Evolutionary conservation across 2,113 vertebrate species (phyloP).

Genomic region (Sclerurus mexicanus): DNA sequence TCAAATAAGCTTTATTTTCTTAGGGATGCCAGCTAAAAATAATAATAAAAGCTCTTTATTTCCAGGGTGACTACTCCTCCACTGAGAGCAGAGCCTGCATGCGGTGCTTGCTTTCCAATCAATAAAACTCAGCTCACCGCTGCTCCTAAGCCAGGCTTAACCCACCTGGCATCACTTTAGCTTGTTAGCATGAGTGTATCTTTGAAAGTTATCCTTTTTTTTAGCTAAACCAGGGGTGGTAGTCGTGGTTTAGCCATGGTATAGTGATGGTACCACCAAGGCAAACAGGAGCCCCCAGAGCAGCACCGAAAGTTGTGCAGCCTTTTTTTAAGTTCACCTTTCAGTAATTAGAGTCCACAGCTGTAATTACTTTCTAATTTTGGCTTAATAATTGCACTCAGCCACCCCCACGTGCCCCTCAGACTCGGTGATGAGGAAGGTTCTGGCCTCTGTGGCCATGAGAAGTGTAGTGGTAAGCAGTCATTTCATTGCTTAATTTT

Average conservation of each 20-base stretch:
- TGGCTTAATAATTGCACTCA: constrained; percentile 24
- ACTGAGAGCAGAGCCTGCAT: not conserved
- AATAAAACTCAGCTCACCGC: not conserved
- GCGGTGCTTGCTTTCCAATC: rapidly evolving
- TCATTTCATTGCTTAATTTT: not conserved
- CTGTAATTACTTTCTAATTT: constrained; percentile 48
- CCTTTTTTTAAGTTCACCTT: not conserved
- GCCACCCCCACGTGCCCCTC: not conserved
- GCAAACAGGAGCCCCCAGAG: not conserved
- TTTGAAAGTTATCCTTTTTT: not conserved
- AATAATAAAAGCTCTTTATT: not conserved
- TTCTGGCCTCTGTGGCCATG: not conserved
- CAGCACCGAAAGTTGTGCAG: not conserved
- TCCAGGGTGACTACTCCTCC: not conserved
- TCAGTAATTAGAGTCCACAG: constrained; percentile 46
- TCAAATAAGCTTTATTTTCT: not conserved
- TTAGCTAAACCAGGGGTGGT: not conserved
- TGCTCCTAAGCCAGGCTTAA: not conserved
- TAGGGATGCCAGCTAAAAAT: not conserved
- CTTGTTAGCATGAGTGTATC: not conserved
- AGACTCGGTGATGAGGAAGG: not conserved
- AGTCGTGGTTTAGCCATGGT: not conserved
- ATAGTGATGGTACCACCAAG: not conserved
- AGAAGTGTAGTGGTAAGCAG: rapidly evolving
- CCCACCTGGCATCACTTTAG: not conserved